phyloP scores from a whole-genome alignment of 2,797 vertebrate genomes.

The Channallabes apus region DNA sequence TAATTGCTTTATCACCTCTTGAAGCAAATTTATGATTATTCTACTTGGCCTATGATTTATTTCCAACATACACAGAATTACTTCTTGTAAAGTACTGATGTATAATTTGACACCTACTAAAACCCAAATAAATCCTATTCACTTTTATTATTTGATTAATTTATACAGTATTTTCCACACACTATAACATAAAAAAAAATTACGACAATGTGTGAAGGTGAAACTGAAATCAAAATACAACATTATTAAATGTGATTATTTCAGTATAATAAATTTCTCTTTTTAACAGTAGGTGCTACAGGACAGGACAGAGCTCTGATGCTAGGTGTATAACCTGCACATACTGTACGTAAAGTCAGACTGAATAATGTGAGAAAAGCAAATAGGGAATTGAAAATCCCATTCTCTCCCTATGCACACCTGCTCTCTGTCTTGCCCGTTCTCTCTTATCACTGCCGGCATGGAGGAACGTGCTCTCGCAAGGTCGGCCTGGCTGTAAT shows the following conservation, averaged over 20 bases:
- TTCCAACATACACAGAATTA: background rate
- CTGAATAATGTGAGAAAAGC: conserved; percentile 18
- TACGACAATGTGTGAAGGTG: background rate
- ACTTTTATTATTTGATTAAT: background rate
- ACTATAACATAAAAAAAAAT: background rate
- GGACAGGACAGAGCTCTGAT: background rate
- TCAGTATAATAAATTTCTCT: background rate
- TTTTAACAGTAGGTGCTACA: background rate
- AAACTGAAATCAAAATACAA: no score
- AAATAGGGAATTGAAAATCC: conserved; percentile 14
- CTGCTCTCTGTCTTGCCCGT: background rate
- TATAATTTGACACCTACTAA: background rate
- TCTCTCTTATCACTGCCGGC: conserved; percentile 25
- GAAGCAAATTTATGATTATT: background rate
- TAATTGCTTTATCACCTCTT: background rate
- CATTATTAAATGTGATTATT: background rate
- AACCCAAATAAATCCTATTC: background rate
- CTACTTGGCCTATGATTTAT: background rate
- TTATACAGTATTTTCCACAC: background rate
- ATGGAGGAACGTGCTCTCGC: conserved; percentile 16
- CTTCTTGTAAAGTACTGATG: background rate
- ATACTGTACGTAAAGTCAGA: background rate
- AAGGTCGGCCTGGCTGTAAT: conserved; percentile 52
- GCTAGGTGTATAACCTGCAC: background rate
- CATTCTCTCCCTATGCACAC: conserved; percentile 5